Conservation (phyloP, 1,140 invertebrate genomes). For the Anastrepha ludens region DNA sequence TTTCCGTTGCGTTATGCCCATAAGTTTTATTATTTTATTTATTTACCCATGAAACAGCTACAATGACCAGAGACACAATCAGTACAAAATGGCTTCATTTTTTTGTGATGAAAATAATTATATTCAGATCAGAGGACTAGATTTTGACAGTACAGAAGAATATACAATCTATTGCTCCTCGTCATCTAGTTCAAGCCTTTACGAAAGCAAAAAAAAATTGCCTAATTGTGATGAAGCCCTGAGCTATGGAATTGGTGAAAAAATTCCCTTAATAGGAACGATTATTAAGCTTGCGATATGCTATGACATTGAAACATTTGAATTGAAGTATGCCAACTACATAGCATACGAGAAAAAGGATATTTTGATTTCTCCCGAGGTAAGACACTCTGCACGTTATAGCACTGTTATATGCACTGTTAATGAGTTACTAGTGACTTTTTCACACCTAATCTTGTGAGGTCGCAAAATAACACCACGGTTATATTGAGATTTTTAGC, state of each 20-base stretch:
- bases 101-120: background rate
- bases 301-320: background rate
- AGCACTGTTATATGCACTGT: too few species aligned
- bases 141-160: background rate
- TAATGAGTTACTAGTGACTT: too few species aligned
- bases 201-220: background rate
- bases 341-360: background rate
- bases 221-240: background rate
- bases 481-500: too few species aligned
- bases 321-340: slow-evolving; percentile 21
- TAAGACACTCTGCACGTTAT: background rate
- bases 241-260: slow-evolving; percentile 1
- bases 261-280: background rate
- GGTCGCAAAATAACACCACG: too few species aligned
- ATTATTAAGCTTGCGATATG: background rate
- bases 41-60: background rate
- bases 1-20: too few species aligned
- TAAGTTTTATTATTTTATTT: background rate
- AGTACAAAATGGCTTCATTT: background rate
- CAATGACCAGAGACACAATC: too few species aligned
- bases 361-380: background rate
- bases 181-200: background rate
- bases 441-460: too few species aligned
- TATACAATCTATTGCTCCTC: background rate
- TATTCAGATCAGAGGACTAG: background rate